Base-by-base conservation (phyloP, 2,888 invertebrate species). In the Petrolisthes cinctipes region DNA sequence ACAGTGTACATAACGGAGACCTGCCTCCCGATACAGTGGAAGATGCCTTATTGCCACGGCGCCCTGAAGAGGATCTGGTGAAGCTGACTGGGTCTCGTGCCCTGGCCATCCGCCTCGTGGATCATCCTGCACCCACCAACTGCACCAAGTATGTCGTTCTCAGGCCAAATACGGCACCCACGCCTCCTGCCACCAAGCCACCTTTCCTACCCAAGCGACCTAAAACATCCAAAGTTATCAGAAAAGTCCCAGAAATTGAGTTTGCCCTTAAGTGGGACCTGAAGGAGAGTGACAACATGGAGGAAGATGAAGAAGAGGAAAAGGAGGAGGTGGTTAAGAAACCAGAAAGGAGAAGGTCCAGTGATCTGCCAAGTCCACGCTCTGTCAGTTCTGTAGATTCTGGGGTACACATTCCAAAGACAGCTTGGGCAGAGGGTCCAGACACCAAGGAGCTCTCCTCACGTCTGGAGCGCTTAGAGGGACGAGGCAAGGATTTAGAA, bases 91-190 rank as follows among this genome's bases (percentile, higher is more conserved):
- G 54, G 94, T 94, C 91, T 95, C 95, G 17, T 95, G 95, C 0
- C 95, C 87, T 90, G 11, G 90, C 90, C 66, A 89, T 90, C 56
- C 89, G 90, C 20, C 86, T 89, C 20, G 86, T 90, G 66, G 83
- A 89, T 79, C 90, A 89, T 53, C 90, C 95, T 54, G 96, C 96
- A 0, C 96, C 96, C 11, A 96, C 96, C 4, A 95, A 95, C 92
- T 96, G 96, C 92, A 96, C 96, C 56, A 96, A 96, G 93, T 93
- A 96, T 93, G 95, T 95, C 91, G 95, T 95, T 23, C 95, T 94
- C 92, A 93, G 95, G 85, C 94, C 94, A 3, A 93, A 93, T 92
- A 94, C 94, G n/a, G 93, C 93, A 37, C 92, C 92, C 20, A 91
- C 92, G 0, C 84, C 89, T 23, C 85, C 86, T 5, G 20, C 86